Evolutionary conservation across 2,888 invertebrate species (phyloP), one percentile per base, ranked within the genome.

Genomic region (Ectemnius cavifrons): DNA sequence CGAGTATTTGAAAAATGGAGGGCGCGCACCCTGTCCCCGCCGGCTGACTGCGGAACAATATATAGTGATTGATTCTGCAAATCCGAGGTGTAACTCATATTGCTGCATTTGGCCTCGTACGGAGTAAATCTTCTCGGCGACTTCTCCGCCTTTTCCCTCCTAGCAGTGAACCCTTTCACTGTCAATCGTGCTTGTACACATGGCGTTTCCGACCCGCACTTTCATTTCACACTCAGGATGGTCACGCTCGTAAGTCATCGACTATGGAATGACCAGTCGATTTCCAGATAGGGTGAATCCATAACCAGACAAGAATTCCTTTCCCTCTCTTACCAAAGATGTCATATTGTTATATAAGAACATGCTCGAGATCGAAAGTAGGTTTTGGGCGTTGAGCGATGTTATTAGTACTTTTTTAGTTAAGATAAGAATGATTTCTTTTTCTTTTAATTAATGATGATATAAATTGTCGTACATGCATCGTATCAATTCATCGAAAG

Each of bases 401-500:
- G 23, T 1, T 62, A 62, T 11, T 37, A 23, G 8, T 11, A 6
- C 63, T n/a, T 45, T 46, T 70, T 73, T 80, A 74, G 71, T 71
- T 71, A 61, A 6, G 56, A 56, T 49, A 18, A 67, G 66, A 27
- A 46, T 61, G 67, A 69, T 67, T 77, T 57, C 68, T 63, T 71
- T 67, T 64, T 49, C 67, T 45, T 8, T 1, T 37, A 37, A 37
- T 37, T 37, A 11, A 11, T 11, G 60, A 64, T 57, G 45, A 65
- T 37, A 73, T 73, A 77, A 80, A 80, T 78, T 71, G 65, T 69
- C 23, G 63, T 37, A 14, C 73, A 63, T 20, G 14, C 71, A 63
- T 46, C 28, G 67, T 66, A 81, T 78, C 71, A 80, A 78, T 81
- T 70, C 76, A 57, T 61, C 37, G 20, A 28, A 52, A 56, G 57